Conservation (phyloP, 2,113 vertebrate genomes). For the Corydoras sp. region DNA sequence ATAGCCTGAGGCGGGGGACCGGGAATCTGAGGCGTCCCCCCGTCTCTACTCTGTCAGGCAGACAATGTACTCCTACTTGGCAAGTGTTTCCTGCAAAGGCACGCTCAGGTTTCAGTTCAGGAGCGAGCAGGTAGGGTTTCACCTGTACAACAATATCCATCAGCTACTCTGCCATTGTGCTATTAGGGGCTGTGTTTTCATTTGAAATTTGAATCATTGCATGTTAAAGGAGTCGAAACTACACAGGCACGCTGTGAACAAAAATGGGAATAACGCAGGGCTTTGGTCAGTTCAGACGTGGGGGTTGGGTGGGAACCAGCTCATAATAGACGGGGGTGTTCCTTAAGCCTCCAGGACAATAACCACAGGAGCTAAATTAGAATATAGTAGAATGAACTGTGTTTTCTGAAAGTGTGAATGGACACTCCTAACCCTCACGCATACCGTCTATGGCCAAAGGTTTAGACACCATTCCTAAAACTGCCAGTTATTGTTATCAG, state of each 20-base stretch:
- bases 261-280: background rate
- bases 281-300: slow-evolving; percentile 3
- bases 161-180: slow-evolving; percentile 32
- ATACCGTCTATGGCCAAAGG: background rate
- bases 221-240: slow-evolving; percentile 6
- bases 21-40: slow-evolving; percentile 1
- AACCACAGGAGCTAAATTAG: background rate
- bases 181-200: slow-evolving; percentile 28
- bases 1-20: slow-evolving; percentile 24
- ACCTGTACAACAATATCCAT: slow-evolving; percentile 5
- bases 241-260: background rate
- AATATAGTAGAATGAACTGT: background rate
- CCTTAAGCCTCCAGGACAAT: background rate
- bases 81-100: slow-evolving; percentile 16
- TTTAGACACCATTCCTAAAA: too few relatives aligned
- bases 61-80: slow-evolving; percentile 25
- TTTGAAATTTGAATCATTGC: slow-evolving; percentile 54
- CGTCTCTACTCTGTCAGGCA: slow-evolving; percentile 2
- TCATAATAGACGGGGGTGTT: background rate
- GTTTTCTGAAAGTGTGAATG: background rate
- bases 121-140: slow-evolving; percentile 49
- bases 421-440: background rate
- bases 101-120: slow-evolving; percentile 36
- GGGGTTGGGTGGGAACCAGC: slow-evolving; percentile 11
- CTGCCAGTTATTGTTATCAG: too few relatives aligned